Evolutionary conservation across 2,113 vertebrate species (phyloP).

Genomic region (Pontoporia blainvillei): DNA sequence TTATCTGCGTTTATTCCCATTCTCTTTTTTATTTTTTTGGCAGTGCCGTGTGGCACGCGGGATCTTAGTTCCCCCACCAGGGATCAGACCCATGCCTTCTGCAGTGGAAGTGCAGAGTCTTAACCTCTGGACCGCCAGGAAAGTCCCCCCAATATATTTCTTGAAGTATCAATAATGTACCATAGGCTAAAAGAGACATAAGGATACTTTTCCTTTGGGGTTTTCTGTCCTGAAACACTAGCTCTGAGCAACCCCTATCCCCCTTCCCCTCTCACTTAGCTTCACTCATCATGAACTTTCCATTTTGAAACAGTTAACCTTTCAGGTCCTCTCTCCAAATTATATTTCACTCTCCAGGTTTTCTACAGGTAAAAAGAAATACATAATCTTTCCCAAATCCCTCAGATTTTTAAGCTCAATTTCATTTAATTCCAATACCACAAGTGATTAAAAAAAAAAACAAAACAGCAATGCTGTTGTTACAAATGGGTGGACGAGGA

Average conservation of each 20-base stretch:
- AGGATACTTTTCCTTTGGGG: background rate
- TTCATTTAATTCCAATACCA: background rate
- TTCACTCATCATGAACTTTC: background rate
- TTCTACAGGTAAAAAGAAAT: background rate
- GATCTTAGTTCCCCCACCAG: too few species aligned
- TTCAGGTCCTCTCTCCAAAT: background rate
- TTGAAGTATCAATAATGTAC: background rate
- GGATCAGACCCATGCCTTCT: too few species aligned
- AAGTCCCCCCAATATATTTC: background rate
- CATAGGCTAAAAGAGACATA: background rate
- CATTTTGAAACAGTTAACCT: background rate
- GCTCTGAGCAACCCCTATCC: background rate
- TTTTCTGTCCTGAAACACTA: background rate
- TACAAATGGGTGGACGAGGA: background rate
- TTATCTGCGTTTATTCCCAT: background rate
- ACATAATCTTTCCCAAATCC: background rate
- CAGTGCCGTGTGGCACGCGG: fast-evolving
- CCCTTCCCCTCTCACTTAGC: background rate
- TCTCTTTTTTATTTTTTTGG: too few species aligned
- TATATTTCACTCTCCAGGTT: background rate
- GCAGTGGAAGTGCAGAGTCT: too few species aligned
- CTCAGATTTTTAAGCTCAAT: background rate
- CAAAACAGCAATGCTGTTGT: background rate
- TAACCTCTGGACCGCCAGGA: too few species aligned
- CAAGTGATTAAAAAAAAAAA: background rate